These are phyloP conservation scores for Delichon dasypus DNA, from an alignment of 2,797 vertebrate genomes.

Conservation along the genomic window DNA sequence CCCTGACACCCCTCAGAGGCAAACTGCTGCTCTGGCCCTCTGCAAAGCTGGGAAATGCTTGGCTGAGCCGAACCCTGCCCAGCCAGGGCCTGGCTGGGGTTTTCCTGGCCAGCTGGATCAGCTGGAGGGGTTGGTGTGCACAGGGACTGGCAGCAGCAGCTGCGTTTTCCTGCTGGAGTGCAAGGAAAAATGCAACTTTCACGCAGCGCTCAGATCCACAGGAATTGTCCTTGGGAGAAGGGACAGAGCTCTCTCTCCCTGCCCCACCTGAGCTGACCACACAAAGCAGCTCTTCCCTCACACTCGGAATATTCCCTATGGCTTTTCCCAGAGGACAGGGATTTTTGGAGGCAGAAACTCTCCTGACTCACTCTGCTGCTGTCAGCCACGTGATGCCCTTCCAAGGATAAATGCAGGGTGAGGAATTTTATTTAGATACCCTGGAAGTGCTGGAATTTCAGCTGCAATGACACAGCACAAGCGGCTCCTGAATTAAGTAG, in stretches of 20 bases:
- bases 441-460: background rate
- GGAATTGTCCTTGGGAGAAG: background rate
- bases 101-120: no score
- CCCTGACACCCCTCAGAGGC: no score
- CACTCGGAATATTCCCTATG: background rate
- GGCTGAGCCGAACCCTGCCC: background rate
- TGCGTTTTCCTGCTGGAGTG: background rate
- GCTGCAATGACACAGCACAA: background rate
- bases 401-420: background rate
- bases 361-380: background rate
- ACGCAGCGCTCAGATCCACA: no score
- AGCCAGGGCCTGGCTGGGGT: no score
- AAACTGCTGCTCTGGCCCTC: background rate
- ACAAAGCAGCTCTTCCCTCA: background rate
- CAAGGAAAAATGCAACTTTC: background rate
- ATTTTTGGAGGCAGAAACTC: background rate
- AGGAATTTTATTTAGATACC: background rate
- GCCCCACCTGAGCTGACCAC: background rate
- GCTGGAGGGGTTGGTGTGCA: no score
- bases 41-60: background rate
- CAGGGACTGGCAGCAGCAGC: background rate
- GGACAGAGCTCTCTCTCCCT: background rate
- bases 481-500: background rate
- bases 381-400: background rate
- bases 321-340: background rate